A percentile compares a stretch with the other conserved stretches of the same genome.
phyloP scores from a whole-genome alignment of 2,888 invertebrate species.

The Nyleta sp. region DNA sequence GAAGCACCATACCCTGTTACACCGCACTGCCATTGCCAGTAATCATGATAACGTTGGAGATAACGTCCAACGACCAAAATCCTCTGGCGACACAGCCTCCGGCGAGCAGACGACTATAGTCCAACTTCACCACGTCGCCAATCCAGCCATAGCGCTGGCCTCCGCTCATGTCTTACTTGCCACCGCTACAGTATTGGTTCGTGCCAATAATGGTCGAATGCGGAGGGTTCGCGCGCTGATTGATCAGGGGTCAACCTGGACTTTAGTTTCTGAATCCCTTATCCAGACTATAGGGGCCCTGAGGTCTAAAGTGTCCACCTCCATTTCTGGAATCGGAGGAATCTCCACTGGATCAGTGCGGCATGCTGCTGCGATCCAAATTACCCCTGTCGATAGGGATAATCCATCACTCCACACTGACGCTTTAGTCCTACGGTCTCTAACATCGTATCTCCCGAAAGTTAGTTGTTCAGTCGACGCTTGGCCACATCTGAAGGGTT shows the following conservation, averaged over 20 bases:
- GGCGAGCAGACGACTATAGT: no score
- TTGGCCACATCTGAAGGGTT: constrained; percentile 1
- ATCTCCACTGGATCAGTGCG: background rate
- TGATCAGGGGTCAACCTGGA: constrained; percentile 16
- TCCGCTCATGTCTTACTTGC: constrained; percentile 39
- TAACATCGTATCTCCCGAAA: constrained; percentile 9
- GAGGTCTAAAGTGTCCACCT: background rate
- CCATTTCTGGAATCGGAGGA: background rate
- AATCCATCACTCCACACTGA: background rate
- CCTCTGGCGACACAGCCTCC: no score
- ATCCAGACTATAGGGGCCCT: background rate
- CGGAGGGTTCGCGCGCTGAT: constrained; percentile 4
- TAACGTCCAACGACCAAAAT: no score
- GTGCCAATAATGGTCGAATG: background rate
- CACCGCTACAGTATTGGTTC: constrained; percentile 51
- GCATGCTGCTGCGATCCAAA: background rate
- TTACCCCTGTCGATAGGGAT: background rate
- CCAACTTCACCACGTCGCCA: background rate
- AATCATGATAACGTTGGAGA: no score
- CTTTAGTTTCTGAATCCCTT: background rate
- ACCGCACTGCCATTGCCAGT: background rate
- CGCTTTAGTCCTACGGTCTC: background rate
- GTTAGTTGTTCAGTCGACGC: background rate
- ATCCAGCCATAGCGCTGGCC: no score
- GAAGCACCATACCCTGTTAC: constrained; percentile 10